Conservation (phyloP, 1,140 invertebrate genomes). For the Temnothorax longispinosus region DNA sequence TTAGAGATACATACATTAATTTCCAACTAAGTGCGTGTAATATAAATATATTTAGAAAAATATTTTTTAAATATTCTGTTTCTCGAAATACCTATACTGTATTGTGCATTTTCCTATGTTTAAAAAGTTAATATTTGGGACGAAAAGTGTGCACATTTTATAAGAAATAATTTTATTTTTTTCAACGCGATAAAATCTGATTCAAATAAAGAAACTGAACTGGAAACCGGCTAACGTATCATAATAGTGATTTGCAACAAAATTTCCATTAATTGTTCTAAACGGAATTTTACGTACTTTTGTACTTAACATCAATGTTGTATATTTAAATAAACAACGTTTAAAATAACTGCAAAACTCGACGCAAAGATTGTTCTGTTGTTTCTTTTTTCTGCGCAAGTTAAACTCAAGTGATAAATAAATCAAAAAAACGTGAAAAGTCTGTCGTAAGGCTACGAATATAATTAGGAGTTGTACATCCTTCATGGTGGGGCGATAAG, state of each 20-base stretch:
- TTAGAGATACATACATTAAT: not conserved
- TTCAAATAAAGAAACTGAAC: not conserved
- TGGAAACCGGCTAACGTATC: not conserved
- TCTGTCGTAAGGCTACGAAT: conserved; percentile 66
- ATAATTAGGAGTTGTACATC: conserved; percentile 84
- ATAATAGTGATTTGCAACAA: not conserved
- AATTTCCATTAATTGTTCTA: not conserved
- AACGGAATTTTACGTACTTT: not conserved
- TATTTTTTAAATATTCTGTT: not conserved
- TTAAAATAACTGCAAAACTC: not conserved
- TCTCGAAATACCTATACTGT: not conserved
- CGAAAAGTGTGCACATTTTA: not conserved
- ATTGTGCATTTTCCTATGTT: not conserved
- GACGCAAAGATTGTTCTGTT: not conserved
- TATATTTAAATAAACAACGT: not conserved
- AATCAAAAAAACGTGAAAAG: conserved; percentile 55
- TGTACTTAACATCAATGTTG: not conserved
- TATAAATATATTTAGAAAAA: not conserved
- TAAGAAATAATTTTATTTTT: not conserved
- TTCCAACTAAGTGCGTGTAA: not conserved
- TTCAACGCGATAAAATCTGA: not conserved
- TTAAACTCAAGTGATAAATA: conserved; percentile 19
- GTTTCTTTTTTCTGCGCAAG: not conserved
- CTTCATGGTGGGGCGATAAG: conserved; percentile 79
- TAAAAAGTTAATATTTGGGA: not conserved